Percentiles rank a stretch among this genome's conserved stretches.
Conservation (phyloP, 53 echinoderm and acorn worm species). For the Antedon mediterranea region DNA sequence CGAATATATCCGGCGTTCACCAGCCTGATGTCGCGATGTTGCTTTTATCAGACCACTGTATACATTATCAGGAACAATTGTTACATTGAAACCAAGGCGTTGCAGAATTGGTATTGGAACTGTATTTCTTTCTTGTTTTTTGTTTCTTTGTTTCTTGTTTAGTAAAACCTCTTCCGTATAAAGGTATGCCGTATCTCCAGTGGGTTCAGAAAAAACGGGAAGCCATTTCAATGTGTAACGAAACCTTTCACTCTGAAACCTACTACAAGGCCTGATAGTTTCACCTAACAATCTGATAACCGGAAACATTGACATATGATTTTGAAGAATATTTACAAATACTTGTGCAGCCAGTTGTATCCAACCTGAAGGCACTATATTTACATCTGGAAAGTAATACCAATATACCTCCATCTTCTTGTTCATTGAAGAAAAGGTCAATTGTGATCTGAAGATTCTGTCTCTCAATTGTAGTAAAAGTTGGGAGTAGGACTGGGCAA, state of each 20-base stretch:
- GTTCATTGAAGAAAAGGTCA: not conserved
- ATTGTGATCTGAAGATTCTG: not conserved
- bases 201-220: not conserved
- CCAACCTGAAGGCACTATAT: not conserved
- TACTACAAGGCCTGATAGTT: not conserved
- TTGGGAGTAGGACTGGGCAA: slow-evolving; percentile 42
- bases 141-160: not conserved
- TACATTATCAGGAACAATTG: not conserved
- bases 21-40: not conserved
- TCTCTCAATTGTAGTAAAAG: slow-evolving; percentile 16
- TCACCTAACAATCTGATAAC: not conserved
- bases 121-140: not conserved
- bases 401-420: not conserved
- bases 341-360: not conserved
- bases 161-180: not conserved
- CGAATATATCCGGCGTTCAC: not conserved
- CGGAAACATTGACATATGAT: not conserved
- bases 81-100: not conserved
- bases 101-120: not conserved
- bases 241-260: not conserved
- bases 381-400: not conserved
- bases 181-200: not conserved
- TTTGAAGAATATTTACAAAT: not conserved
- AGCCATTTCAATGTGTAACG: not conserved
- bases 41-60: not conserved